phyloP scores from a whole-genome alignment of 1,140 invertebrate genomes.

The Polyergus mexicanus region DNA sequence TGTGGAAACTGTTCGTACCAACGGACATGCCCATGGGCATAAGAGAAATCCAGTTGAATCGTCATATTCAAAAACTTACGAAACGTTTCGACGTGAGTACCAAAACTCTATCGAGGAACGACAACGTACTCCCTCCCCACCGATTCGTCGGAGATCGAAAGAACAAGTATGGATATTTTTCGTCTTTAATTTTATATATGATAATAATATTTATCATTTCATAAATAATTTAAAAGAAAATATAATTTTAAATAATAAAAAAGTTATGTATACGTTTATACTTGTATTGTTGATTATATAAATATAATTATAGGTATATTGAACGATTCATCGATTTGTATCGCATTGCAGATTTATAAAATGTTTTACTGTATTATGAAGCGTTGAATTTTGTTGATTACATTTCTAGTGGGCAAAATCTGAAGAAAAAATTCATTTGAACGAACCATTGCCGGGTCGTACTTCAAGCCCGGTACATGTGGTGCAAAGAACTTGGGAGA shows the following conservation, averaged over 20 bases:
- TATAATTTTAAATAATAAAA: background rate
- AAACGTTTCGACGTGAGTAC: constrained; percentile 71
- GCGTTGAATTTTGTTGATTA: background rate
- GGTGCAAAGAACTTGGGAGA: constrained; percentile 83
- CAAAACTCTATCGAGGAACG: constrained; percentile 81
- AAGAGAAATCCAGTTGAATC: constrained; percentile 76
- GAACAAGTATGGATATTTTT: constrained; percentile 57
- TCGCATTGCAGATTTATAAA: background rate
- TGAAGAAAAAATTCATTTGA: constrained; percentile 70
- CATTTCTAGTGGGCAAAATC: constrained; percentile 68
- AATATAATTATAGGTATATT: background rate
- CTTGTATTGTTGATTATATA: background rate
- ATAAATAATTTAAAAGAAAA: background rate
- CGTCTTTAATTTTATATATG: background rate
- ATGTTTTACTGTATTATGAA: background rate
- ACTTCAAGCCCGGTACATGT: constrained; percentile 78
- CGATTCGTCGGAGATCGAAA: constrained; percentile 78
- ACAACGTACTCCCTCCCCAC: constrained; percentile 82
- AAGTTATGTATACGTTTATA: background rate
- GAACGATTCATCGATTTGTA: background rate
- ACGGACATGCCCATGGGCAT: constrained; percentile 73
- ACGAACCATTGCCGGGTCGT: constrained; percentile 60
- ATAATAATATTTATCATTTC: background rate
- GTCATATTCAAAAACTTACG: constrained; percentile 77
- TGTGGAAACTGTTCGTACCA: constrained; percentile 70